Conservation (phyloP, 1,140 invertebrate genomes). For the Hyposmocoma kahamanoa region DNA sequence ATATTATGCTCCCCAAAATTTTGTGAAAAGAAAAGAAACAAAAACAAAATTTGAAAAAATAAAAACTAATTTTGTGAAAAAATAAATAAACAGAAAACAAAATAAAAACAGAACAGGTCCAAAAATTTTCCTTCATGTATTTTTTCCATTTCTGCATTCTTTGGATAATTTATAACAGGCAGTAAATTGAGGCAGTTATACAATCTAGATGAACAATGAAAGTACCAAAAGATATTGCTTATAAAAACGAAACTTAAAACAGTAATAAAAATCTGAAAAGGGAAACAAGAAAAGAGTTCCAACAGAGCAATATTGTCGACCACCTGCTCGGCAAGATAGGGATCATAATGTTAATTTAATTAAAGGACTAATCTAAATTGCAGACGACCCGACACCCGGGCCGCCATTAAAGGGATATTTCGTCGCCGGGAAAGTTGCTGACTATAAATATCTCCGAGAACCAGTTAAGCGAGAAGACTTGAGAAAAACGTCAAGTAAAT, state of each 20-base stretch:
- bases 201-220: too few relatives aligned
- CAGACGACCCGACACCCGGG: slow-evolving; percentile 64
- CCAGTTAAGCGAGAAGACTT: slow-evolving; percentile 32
- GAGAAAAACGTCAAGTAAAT: slow-evolving; percentile 37
- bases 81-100: too few relatives aligned
- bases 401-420: slow-evolving; percentile 69
- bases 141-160: too few relatives aligned
- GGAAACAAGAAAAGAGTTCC: slow-evolving; percentile 44
- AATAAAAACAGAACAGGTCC: too few relatives aligned
- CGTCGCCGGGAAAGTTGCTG: slow-evolving; percentile 53
- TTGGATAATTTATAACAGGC: too few relatives aligned
- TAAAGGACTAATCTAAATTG: slow-evolving; percentile 73
- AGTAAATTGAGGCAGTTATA: too few relatives aligned
- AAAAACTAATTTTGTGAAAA: too few relatives aligned
- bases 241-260: not conserved
- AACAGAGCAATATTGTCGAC: slow-evolving; percentile 52
- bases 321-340: slow-evolving; percentile 65
- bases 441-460: slow-evolving; percentile 59
- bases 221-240: too few relatives aligned
- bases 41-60: too few relatives aligned
- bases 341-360: slow-evolving; percentile 74
- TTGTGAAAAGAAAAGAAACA: too few relatives aligned
- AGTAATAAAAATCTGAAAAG: slow-evolving; percentile 30
- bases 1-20: too few relatives aligned
- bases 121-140: too few relatives aligned